These are phyloP conservation scores for Puma concolor DNA, from an alignment of 2,113 vertebrate genomes.

Conservation along the genomic window DNA sequence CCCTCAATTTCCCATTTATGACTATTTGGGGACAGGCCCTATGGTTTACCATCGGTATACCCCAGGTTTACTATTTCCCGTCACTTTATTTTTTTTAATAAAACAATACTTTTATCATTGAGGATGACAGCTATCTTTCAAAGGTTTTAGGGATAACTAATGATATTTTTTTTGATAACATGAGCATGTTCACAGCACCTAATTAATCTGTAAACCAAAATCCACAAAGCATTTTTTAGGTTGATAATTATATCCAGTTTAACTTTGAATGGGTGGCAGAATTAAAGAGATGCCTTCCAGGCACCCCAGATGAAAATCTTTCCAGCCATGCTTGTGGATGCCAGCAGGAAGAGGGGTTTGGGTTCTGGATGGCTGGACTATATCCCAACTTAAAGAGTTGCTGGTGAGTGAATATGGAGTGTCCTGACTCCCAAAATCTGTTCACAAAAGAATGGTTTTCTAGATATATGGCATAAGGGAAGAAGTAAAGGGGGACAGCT, in stretches of 20 bases:
- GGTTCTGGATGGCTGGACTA: not conserved
- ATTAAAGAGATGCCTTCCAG: not conserved
- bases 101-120: slow-evolving; percentile 74
- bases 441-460: not conserved
- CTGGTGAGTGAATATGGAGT: not conserved
- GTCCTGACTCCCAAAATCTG: not conserved
- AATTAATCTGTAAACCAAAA: not conserved
- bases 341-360: not conserved
- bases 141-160: not conserved
- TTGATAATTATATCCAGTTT: not conserved
- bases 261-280: not conserved
- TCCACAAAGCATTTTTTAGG: not conserved
- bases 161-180: not conserved
- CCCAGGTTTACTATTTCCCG: slow-evolving; percentile 80
- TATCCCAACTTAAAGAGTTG: not conserved
- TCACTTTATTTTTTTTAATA: slow-evolving; percentile 79
- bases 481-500: not conserved
- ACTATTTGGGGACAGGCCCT: slow-evolving; percentile 79
- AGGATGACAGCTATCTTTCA: slow-evolving; percentile 30
- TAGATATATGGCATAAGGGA: not conserved
- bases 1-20: slow-evolving; percentile 83
- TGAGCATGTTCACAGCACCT: not conserved
- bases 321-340: not conserved
- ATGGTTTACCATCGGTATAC: slow-evolving; percentile 30
- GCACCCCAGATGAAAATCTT: not conserved